These are phyloP conservation scores for Coecobrya sp. DNA, from an alignment of 2,888 invertebrate genomes.

Conservation along the genomic window DNA sequence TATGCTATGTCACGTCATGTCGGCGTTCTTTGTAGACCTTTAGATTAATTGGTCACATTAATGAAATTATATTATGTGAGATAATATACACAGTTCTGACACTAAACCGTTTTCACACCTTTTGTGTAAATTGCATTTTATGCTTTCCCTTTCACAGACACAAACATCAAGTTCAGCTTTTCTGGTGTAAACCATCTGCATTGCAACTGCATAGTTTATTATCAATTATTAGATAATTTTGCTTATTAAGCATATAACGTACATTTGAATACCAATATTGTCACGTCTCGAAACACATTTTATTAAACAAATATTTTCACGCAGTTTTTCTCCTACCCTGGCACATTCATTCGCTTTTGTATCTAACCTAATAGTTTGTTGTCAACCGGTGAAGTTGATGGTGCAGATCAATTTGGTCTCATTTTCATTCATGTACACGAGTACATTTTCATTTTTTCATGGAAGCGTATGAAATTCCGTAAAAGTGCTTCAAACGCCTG, in stretches of 20 bases:
- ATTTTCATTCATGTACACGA: no score
- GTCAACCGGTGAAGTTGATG: no score
- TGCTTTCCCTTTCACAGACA: neutral
- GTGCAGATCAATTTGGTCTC: no score
- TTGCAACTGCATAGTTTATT: neutral
- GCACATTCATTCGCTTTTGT: no score
- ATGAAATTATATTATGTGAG: constrained; percentile 2
- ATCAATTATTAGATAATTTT: neutral
- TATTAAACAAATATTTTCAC: no score
- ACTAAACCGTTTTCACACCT: constrained; percentile 13
- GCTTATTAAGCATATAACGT: no score
- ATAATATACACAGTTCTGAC: neutral
- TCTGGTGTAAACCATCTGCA: neutral
- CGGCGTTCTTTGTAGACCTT: neutral
- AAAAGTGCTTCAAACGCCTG: no score
- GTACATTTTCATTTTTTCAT: no score
- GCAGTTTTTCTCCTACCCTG: neutral
- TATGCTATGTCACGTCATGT: neutral
- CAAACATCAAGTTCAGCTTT: neutral
- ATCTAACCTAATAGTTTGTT: no score
- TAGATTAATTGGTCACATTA: constrained; percentile 52
- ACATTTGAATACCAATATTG: no score
- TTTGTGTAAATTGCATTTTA: neutral
- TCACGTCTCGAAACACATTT: no score
- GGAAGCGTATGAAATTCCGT: no score